Conservation (phyloP, 2,797 vertebrate species). For the Sarcophilus harrisii region DNA sequence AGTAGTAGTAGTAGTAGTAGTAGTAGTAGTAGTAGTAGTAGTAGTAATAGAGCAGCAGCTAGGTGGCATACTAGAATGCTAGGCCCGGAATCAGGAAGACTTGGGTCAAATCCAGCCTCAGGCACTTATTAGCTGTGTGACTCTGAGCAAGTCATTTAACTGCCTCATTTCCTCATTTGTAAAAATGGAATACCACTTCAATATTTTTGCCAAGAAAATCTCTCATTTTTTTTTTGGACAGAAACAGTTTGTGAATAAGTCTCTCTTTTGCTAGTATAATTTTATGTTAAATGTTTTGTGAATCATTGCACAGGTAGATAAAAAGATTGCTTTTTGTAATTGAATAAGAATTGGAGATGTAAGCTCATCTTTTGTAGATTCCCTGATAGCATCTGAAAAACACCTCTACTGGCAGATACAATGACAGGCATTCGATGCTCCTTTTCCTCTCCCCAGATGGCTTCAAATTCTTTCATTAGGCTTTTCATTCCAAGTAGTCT, state of each 20-base stretch:
- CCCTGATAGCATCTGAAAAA: not conserved
- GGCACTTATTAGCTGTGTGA: too few relatives aligned
- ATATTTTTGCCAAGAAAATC: not conserved
- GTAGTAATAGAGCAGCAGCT: not conserved
- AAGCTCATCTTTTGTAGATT: not conserved
- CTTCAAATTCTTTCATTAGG: not conserved
- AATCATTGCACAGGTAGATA: not conserved
- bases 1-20: too few relatives aligned
- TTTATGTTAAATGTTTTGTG: not conserved
- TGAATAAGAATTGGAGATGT: not conserved
- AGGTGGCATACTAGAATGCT: too few relatives aligned
- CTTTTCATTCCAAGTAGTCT: not conserved
- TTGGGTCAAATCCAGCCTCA: too few relatives aligned
- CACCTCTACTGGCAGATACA: not conserved
- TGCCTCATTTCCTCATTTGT: not conserved
- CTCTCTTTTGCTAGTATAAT: not conserved
- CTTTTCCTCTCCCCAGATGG: not conserved
- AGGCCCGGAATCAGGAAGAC: too few relatives aligned
- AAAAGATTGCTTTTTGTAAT: not conserved
- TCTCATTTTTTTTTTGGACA: too few relatives aligned
- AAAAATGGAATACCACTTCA: not conserved
- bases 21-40: too few relatives aligned
- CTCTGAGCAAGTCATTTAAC: not conserved
- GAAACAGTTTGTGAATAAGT: too few relatives aligned
- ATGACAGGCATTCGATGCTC: not conserved